Conservation (phyloP, 2,797 vertebrate species). For the Sebastes taczanowskii region DNA sequence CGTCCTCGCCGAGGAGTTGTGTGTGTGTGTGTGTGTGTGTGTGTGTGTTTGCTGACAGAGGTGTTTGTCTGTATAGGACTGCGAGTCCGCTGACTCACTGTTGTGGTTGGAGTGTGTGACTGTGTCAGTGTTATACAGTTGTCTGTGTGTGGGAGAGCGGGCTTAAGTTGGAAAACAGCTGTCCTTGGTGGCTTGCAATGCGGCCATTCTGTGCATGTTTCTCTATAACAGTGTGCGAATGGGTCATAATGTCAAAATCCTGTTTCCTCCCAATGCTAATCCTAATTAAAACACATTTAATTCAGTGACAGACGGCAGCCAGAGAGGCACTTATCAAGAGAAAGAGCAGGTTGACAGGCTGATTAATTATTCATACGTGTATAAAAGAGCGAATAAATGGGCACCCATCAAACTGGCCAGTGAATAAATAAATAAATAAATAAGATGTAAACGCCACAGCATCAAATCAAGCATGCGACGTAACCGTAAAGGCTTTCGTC, state of each 20-base stretch:
- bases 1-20: slow-evolving; percentile 3
- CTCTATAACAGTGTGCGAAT: neutral
- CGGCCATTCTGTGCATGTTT: neutral
- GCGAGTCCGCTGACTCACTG: slow-evolving; percentile 71
- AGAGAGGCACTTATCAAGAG: slow-evolving; percentile 8
- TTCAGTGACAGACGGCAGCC: neutral
- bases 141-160: slow-evolving; percentile 14
- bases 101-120: slow-evolving; percentile 56
- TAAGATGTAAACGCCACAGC: slow-evolving; percentile 1
- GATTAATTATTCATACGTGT: slow-evolving; percentile 20
- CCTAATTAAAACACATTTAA: slow-evolving; percentile 1
- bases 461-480: neutral
- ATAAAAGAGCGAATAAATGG: slow-evolving; percentile 19
- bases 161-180: slow-evolving; percentile 29
- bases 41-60: slow-evolving; percentile 60
- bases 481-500: slow-evolving; percentile 25
- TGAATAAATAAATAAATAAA: slow-evolving; percentile 32
- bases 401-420: neutral
- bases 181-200: neutral
- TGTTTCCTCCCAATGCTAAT: neutral
- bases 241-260: slow-evolving; percentile 3
- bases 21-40: slow-evolving; percentile 1
- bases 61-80: slow-evolving; percentile 48
- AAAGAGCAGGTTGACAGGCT: slow-evolving; percentile 8
- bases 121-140: slow-evolving; percentile 61